Conservation (phyloP, 2,888 invertebrate genomes). For the Limnephilus lunatus region DNA sequence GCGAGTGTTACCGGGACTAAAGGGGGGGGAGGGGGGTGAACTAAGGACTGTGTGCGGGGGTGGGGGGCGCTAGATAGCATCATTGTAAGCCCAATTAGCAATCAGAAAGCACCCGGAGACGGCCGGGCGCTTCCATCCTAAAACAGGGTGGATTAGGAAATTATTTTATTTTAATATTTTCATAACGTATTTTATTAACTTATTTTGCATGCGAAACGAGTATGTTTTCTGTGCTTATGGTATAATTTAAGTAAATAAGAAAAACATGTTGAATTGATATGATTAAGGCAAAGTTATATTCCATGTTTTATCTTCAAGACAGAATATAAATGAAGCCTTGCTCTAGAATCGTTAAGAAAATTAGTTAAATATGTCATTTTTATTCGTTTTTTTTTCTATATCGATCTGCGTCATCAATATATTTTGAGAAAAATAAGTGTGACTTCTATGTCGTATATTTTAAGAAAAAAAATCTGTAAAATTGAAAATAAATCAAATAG, state of each 20-base stretch:
- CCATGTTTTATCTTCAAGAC: too few species aligned
- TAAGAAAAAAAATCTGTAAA: too few species aligned
- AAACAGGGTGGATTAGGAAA: not conserved
- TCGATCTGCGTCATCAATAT: too few species aligned
- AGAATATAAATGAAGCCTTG: too few species aligned
- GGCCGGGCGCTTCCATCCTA: not conserved
- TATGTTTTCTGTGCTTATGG: not conserved
- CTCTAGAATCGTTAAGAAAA: too few species aligned
- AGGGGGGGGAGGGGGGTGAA: slow-evolving; percentile 47
- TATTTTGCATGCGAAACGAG: not conserved
- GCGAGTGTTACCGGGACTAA: not conserved
- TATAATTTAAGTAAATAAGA: not conserved
- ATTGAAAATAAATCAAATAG: too few species aligned
- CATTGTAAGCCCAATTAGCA: slow-evolving; percentile 64
- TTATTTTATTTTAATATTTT: not conserved
- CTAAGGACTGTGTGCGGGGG: slow-evolving; percentile 8
- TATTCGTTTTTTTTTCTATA: too few species aligned
- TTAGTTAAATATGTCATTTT: too few species aligned
- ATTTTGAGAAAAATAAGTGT: too few species aligned
- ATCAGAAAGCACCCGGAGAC: slow-evolving; percentile 64
- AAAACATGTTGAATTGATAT: not conserved
- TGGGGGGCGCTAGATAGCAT: not conserved
- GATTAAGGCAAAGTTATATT: too few species aligned
- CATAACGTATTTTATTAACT: not conserved
- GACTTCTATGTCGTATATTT: too few species aligned